These are phyloP conservation scores for Bombus superbus DNA, from an alignment of 1,140 invertebrate genomes.

Conservation along the genomic window DNA sequence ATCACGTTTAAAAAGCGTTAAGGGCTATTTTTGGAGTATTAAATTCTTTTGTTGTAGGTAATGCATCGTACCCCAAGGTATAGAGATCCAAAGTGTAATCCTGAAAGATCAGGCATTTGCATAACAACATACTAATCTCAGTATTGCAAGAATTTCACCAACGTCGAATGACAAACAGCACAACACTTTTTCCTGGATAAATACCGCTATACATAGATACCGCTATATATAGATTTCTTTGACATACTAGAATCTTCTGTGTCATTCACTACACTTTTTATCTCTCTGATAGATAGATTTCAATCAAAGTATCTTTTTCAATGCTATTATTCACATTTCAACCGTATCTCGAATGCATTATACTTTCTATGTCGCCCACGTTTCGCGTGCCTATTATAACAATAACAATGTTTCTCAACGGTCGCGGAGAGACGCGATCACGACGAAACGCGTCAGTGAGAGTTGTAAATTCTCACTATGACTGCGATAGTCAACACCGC, in stretches of 20 bases:
- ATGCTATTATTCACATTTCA: neutral
- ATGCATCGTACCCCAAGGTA: neutral
- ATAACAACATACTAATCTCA: conserved; percentile 2
- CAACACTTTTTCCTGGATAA: conserved; percentile 26
- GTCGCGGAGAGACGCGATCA: too few relatives aligned
- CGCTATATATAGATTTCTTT: neutral
- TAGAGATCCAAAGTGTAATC: too few relatives aligned
- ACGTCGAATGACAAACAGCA: conserved; percentile 2
- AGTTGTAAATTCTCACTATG: too few relatives aligned
- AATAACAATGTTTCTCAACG: too few relatives aligned
- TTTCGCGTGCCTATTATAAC: too few relatives aligned
- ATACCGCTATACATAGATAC: conserved; percentile 5
- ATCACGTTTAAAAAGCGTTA: neutral
- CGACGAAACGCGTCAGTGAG: too few relatives aligned
- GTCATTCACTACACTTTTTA: conserved; percentile 33
- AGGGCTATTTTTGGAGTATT: neutral
- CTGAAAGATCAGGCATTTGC: neutral
- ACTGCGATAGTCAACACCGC: too few relatives aligned
- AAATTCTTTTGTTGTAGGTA: neutral
- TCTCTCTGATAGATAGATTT: conserved; percentile 12
- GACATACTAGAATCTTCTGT: conserved; percentile 5
- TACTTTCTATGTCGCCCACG: too few relatives aligned
- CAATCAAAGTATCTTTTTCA: conserved; percentile 20
- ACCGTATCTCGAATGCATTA: neutral
- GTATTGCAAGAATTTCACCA: neutral